Percentiles rank a stretch among this genome's conserved stretches.
phyloP scores from a whole-genome alignment of 2,888 invertebrate genomes.

The Pyrrhosoma nymphula region DNA sequence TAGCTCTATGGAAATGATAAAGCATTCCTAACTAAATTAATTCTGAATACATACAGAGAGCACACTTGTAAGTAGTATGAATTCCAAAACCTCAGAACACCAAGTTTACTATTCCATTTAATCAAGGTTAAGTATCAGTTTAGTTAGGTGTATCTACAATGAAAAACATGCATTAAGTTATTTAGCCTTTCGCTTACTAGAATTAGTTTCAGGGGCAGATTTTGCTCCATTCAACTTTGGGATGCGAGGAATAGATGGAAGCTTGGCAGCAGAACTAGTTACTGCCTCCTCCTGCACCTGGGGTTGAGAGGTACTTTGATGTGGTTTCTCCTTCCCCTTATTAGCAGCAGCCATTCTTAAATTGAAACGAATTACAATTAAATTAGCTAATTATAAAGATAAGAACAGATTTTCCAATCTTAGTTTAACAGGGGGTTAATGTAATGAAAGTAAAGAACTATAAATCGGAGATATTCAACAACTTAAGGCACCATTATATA shows the following conservation, averaged over 20 bases:
- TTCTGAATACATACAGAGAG: background rate
- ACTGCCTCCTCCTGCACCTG: background rate
- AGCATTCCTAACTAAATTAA: background rate
- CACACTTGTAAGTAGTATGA: background rate
- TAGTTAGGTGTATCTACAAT: background rate
- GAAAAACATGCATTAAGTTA: background rate
- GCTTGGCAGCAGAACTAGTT: background rate
- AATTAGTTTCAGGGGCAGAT: conserved; percentile 16
- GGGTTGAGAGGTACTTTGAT: background rate
- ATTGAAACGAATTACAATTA: background rate
- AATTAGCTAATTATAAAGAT: background rate
- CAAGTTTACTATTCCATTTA: background rate
- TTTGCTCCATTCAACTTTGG: conserved; percentile 53
- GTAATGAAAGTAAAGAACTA: too few species aligned
- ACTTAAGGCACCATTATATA: too few species aligned
- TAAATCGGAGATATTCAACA: too few species aligned
- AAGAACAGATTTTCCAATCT: too few species aligned
- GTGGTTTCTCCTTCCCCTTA: conserved; percentile 22
- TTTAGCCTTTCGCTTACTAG: conserved; percentile 47
- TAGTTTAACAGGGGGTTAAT: too few species aligned
- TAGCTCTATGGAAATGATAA: background rate
- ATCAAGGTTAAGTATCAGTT: background rate
- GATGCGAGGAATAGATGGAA: conserved; percentile 45
- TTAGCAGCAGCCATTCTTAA: conserved; percentile 11
- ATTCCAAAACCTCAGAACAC: background rate